A percentile compares a stretch with the other conserved stretches of the same genome.
Conservation (phyloP, 1,140 invertebrate species). For the Drosophila eugracilis region DNA sequence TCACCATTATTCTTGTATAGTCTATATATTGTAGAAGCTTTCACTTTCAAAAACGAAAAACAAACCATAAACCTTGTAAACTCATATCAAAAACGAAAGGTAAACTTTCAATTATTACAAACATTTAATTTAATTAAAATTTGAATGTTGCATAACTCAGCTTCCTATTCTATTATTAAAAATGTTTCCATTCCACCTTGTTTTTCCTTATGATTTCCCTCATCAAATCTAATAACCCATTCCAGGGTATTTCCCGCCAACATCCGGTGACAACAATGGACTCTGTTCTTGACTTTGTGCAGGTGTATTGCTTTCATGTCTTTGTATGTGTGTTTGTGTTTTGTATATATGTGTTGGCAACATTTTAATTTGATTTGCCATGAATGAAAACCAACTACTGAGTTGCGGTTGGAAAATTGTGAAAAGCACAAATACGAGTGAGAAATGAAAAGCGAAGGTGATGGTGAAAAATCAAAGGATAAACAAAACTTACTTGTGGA, state of each 20-base stretch:
- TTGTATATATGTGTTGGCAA: constrained; percentile 35
- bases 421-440: constrained; percentile 34
- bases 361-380: constrained; percentile 78
- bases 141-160: background rate
- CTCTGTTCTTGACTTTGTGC: constrained; percentile 1
- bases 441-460: constrained; percentile 22
- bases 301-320: constrained; percentile 5
- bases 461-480: constrained; percentile 17
- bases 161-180: background rate
- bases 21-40: too few species aligned
- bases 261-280: constrained; percentile 32
- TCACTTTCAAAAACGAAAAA: background rate
- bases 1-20: too few species aligned
- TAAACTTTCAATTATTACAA: background rate
- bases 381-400: constrained; percentile 38
- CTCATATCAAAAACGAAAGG: background rate
- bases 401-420: constrained; percentile 42
- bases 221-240: background rate
- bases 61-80: background rate
- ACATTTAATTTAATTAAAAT: background rate
- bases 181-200: background rate
- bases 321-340: constrained; percentile 35
- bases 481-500: constrained; percentile 75
- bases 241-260: background rate
- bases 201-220: too few species aligned